phyloP scores from a whole-genome alignment of 2,888 invertebrate genomes.

The Chloroclysta siterata region DNA sequence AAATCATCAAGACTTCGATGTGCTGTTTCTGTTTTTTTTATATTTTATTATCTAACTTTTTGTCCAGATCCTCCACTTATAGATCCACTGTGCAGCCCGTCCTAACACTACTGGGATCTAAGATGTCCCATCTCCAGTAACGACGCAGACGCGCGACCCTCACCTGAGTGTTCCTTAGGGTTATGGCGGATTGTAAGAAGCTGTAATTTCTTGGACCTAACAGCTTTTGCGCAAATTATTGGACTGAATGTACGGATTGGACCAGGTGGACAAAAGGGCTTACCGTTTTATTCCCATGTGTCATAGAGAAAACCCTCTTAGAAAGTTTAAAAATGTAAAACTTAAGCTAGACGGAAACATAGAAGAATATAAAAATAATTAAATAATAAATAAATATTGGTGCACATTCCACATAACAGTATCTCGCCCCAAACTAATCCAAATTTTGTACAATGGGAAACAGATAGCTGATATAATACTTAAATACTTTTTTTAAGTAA shows the following conservation, averaged over 20 bases:
- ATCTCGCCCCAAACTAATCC: too few relatives aligned
- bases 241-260: not conserved
- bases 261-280: not conserved
- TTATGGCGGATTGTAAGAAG: conserved; percentile 22
- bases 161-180: conserved; percentile 28
- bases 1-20: too few relatives aligned
- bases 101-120: conserved; percentile 21
- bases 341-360: not conserved
- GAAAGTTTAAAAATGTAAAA: too few relatives aligned
- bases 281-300: too few relatives aligned
- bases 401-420: too few relatives aligned
- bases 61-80: not conserved
- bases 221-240: conserved; percentile 11
- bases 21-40: too few relatives aligned
- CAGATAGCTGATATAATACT: too few relatives aligned
- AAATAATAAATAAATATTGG: too few relatives aligned
- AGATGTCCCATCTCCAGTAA: conserved; percentile 32
- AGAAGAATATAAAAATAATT: too few relatives aligned
- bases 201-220: conserved; percentile 20
- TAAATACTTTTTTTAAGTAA: too few relatives aligned
- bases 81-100: conserved; percentile 15
- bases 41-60: not conserved
- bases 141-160: conserved; percentile 23
- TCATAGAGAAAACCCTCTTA: too few relatives aligned
- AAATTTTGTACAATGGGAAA: too few relatives aligned